Conservation (phyloP, 2,888 invertebrate species). For the Hymenopus coronatus region DNA sequence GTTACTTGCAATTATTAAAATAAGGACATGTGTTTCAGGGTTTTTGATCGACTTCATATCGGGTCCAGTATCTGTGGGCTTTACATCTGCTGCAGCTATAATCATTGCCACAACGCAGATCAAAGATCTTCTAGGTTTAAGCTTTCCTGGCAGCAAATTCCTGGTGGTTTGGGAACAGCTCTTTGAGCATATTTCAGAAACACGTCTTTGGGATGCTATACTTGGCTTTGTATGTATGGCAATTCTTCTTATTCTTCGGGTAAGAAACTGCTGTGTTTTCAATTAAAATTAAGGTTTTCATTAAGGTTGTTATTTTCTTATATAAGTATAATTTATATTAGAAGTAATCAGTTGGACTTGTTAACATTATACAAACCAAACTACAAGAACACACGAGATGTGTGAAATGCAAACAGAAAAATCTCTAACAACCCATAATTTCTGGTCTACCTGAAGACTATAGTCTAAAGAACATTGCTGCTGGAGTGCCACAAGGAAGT, state of each 20-base stretch:
- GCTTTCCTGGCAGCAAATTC: constrained; percentile 67
- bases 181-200: constrained; percentile 67
- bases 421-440: too few relatives aligned
- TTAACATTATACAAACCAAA: too few relatives aligned
- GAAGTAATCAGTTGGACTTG: too few relatives aligned
- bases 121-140: constrained; percentile 69
- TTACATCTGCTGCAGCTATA: constrained; percentile 79
- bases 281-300: not conserved
- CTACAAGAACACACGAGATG: too few relatives aligned
- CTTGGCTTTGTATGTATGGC: constrained; percentile 68
- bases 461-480: too few relatives aligned
- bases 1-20: not conserved
- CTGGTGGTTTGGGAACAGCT: constrained; percentile 68
- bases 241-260: constrained; percentile 66
- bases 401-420: too few relatives aligned
- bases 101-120: constrained; percentile 79
- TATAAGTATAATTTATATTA: too few relatives aligned
- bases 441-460: too few relatives aligned
- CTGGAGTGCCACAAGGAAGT: too few relatives aligned
- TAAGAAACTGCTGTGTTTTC: constrained; percentile 44
- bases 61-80: constrained; percentile 76
- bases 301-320: too few relatives aligned
- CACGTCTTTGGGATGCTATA: constrained; percentile 66
- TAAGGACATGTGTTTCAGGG: constrained; percentile 51
- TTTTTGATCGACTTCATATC: constrained; percentile 82